Evolutionary conservation across 2,113 vertebrate species (phyloP).

Genomic region (Lathamus discolor): DNA sequence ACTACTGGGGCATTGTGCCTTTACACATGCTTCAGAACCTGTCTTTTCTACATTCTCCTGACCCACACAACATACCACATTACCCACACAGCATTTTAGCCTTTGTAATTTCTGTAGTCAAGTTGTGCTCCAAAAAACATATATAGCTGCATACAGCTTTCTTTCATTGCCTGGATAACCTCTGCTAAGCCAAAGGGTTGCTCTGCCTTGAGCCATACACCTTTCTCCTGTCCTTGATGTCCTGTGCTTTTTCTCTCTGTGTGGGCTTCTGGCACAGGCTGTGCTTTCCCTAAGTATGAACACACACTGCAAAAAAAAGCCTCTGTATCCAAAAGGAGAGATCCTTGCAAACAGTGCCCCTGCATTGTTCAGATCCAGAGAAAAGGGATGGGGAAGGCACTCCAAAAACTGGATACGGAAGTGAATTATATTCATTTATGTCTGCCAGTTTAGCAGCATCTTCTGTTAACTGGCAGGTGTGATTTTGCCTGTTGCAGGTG

Average conservation of each 20-base stretch:
- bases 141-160: not conserved
- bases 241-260: not conserved
- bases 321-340: not conserved
- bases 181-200: not conserved
- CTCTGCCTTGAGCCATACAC: not conserved
- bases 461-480: not conserved
- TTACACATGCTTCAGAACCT: not conserved
- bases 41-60: not conserved
- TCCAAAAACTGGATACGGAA: not conserved
- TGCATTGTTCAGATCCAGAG: not conserved
- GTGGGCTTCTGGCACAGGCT: not conserved
- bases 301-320: not conserved
- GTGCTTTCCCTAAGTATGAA: not conserved
- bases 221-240: rapidly evolving
- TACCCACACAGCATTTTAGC: not conserved
- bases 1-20: not conserved
- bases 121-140: not conserved
- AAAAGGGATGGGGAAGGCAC: not conserved
- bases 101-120: not conserved
- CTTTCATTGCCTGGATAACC: not conserved
- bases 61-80: not conserved
- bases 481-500: not conserved
- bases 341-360: not conserved
- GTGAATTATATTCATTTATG: not conserved
- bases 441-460: not conserved